Evolutionary conservation across 2,113 vertebrate species (phyloP), one percentile per base, ranked within the genome.

Genomic region (Garra rufa): DNA sequence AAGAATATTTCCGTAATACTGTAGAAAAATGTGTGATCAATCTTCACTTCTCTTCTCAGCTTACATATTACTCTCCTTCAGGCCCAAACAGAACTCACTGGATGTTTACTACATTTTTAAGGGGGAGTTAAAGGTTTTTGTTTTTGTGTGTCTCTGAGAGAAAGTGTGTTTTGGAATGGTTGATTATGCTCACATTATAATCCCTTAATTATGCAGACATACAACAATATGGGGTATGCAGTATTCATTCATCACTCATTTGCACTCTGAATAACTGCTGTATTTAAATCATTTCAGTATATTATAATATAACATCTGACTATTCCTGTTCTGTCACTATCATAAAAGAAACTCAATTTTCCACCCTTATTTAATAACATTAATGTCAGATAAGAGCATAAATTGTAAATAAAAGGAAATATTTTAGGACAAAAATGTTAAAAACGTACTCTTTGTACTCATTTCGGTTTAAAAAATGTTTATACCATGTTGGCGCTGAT

Each of bases 221-320:
- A 55, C 81, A 87, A 74, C 65, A 73, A 50, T 77, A 38, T 75
- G 0, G 67, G 14, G 1, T 38, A 69, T 69, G 17, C 41, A 41
- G 11, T 41, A 69, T 21, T 67, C 17, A 67, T 41, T 41, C 30
- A 38, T 41, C 65, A 69, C 34, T 3, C 65, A 21, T 41, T 38
- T 41, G 65, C 30, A 67, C 30, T 67, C 63, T 69, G 65, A 69
- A 38, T 21, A 69, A 38, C 38, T 38, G 34, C 65, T 41, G 9
- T 19, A 38, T 69, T 69, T 69, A 69, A 69, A 69, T n/a, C 9
- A 1, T 2, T 11, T 69, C 17, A 21, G 17, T 69, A 0, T 21
- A 69, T 38, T 34, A 9, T 19, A 67, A 67, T 67, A 34, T 28
- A 67, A 67, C 1, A 67, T 63, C 26, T 28, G 59, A 28, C 14